These are phyloP conservation scores for Cyprinella venusta DNA, from an alignment of 2,797 vertebrate species.

Conservation along the genomic window DNA sequence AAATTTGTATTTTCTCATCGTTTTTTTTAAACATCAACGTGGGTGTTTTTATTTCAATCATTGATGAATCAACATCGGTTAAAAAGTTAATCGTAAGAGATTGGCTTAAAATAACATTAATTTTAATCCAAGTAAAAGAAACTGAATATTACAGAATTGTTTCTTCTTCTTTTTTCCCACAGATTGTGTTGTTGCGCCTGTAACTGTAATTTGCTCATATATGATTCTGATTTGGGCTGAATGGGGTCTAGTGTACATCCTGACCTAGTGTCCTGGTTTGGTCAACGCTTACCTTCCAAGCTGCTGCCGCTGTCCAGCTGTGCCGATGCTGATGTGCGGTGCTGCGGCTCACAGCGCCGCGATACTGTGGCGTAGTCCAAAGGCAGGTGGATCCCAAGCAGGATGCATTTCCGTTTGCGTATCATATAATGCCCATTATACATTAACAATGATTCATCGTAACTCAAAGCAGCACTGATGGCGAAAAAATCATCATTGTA, in stretches of 20 bases:
- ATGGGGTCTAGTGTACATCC: background rate
- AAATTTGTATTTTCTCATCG: background rate
- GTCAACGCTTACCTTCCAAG: slow-evolving; percentile 51
- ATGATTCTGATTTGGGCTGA: background rate
- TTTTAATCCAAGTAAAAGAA: background rate
- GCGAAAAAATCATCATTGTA: slow-evolving; percentile 7
- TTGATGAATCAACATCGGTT: background rate
- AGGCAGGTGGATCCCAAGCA: slow-evolving; percentile 48
- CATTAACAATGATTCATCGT: background rate
- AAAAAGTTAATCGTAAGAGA: slow-evolving; percentile 16
- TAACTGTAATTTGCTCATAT: background rate
- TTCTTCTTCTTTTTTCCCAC: background rate
- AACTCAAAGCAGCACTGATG: background rate
- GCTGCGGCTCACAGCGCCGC: slow-evolving; percentile 52
- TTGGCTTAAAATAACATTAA: background rate
- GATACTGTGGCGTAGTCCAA: slow-evolving; percentile 48
- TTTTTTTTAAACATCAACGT: background rate
- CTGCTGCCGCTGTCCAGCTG: slow-evolving; percentile 53
- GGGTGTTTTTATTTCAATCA: background rate
- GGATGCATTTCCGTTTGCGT: slow-evolving; percentile 57
- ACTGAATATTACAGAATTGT: background rate
- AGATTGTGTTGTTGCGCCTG: background rate
- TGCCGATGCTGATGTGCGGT: slow-evolving; percentile 47
- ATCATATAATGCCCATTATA: slow-evolving; percentile 31
- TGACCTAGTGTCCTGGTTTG: background rate